These are phyloP conservation scores for Meloidogyne exigua DNA, from an alignment of 1,140 invertebrate genomes.

Conservation along the genomic window DNA sequence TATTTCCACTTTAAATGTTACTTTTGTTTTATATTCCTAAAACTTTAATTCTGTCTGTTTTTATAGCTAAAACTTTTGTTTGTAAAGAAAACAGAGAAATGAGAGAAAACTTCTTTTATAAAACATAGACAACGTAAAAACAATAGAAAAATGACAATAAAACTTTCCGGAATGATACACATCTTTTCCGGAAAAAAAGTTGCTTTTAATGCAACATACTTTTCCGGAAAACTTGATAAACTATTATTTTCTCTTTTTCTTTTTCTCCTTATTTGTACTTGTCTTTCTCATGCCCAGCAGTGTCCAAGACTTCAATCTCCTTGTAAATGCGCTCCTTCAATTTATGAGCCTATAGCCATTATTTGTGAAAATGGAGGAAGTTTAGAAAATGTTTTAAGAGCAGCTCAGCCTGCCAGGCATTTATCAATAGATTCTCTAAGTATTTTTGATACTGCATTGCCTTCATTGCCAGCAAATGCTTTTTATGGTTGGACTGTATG, in stretches of 20 bases:
- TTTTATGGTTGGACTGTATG: conserved; percentile 61
- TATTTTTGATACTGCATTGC: conserved; percentile 60
- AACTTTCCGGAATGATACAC: neutral
- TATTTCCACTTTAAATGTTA: too few relatives aligned
- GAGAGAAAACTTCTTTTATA: too few relatives aligned
- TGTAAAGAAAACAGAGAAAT: too few relatives aligned
- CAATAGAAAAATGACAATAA: neutral
- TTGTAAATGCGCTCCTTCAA: conserved; percentile 61
- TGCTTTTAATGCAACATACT: too few relatives aligned
- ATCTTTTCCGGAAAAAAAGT: neutral
- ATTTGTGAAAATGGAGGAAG: conserved; percentile 63
- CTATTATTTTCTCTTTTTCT: neutral
- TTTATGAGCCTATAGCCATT: conserved; percentile 63
- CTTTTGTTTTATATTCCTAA: too few relatives aligned
- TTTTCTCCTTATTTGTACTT: neutral
- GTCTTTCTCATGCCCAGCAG: conserved; percentile 23
- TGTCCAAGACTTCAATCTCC: conserved; percentile 47
- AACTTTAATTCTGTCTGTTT: too few relatives aligned
- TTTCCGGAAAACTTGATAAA: neutral
- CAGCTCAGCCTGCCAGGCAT: conserved; percentile 50
- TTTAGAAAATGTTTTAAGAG: conserved; percentile 56
- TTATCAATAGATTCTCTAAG: conserved; percentile 59
- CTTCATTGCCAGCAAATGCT: conserved; percentile 55
- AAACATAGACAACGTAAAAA: neutral
- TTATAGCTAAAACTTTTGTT: too few relatives aligned